Evolutionary conservation across 2,888 invertebrate species (phyloP).

Genomic region (Tolmerus cingulatus): DNA sequence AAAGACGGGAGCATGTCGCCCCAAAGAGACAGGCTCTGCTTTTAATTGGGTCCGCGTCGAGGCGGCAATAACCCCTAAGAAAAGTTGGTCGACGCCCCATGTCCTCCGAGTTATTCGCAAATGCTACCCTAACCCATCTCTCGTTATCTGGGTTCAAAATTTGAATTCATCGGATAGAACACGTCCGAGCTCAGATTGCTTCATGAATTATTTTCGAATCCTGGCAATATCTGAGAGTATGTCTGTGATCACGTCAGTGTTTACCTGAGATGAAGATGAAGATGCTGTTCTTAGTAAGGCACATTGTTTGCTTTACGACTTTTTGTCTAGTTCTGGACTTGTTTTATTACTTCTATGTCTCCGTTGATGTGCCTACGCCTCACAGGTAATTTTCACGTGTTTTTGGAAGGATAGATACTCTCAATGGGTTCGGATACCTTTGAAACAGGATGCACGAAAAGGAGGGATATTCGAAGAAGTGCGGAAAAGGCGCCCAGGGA

Average conservation of each 20-base stretch:
- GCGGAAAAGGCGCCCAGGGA: not conserved
- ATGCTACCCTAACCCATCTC: not conserved
- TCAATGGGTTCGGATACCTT: not conserved
- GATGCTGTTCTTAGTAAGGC: not conserved
- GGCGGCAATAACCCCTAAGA: not conserved
- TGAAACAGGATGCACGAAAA: not conserved
- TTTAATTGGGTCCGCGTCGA: not conserved
- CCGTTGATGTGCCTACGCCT: not conserved
- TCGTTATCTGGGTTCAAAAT: not conserved
- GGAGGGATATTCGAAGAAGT: not conserved
- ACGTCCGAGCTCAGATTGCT: not conserved
- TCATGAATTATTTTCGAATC: not conserved
- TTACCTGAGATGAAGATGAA: not conserved
- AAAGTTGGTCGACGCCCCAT: not conserved
- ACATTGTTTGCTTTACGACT: not conserved
- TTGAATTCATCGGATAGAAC: not conserved
- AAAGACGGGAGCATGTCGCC: not conserved
- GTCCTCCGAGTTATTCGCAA: not conserved
- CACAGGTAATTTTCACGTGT: not conserved
- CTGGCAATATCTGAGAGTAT: not conserved
- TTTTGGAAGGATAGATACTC: not conserved
- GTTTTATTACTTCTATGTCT: not conserved
- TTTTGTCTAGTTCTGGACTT: not conserved
- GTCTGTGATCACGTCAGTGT: not conserved
- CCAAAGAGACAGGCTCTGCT: not conserved